Evolutionary conservation across 2,113 vertebrate genomes (phyloP).

Genomic region (Ciconia boyciana): DNA sequence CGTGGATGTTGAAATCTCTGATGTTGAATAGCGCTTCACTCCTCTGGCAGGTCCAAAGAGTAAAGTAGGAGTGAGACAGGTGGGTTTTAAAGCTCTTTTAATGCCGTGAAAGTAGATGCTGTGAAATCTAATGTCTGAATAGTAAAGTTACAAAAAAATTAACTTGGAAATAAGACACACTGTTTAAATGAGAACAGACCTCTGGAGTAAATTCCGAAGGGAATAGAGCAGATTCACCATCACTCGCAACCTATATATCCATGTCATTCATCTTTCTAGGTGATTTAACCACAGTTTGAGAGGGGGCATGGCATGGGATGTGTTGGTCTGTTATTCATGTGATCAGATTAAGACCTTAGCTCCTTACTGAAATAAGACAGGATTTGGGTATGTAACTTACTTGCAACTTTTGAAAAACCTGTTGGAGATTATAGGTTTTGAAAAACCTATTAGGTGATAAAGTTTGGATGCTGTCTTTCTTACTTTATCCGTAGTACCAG

Average conservation of each 20-base stretch:
- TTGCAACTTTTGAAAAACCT: neutral
- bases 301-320: neutral
- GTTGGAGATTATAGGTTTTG: neutral
- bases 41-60: neutral
- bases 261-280: neutral
- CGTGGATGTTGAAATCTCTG: neutral
- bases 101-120: neutral
- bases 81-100: neutral
- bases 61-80: neutral
- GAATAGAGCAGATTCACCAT: neutral
- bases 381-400: rapidly evolving
- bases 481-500: neutral
- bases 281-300: neutral
- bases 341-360: neutral
- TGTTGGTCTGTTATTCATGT: neutral
- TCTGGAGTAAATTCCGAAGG: neutral
- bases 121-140: neutral
- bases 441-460: neutral
- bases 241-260: neutral
- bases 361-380: neutral
- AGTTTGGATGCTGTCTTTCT: neutral
- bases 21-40: neutral
- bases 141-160: neutral
- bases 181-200: neutral
- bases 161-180: neutral